phyloP scores from a whole-genome alignment of 2,888 invertebrate species.

The Cremastobaeus sp. region DNA sequence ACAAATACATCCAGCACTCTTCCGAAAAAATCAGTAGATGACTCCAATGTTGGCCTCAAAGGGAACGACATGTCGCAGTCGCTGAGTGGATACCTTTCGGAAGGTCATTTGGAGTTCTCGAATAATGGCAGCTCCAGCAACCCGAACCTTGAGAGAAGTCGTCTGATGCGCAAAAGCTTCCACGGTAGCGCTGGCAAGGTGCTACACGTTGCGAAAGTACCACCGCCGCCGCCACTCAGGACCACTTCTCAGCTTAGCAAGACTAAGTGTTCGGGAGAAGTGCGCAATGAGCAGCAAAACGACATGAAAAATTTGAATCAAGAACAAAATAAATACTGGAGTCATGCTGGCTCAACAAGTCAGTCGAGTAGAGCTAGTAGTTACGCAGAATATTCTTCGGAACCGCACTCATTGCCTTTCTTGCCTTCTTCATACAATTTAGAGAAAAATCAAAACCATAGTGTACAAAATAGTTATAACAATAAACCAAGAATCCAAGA shows the following conservation, averaged over 20 bases:
- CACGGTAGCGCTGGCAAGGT: constrained; percentile 91
- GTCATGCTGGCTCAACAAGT: constrained; percentile 66
- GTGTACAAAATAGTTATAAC: constrained; percentile 65
- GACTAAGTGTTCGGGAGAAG: constrained; percentile 82
- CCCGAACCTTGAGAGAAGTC: constrained; percentile 91
- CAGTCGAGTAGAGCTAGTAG: constrained; percentile 64
- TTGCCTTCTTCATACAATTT: constrained; percentile 80
- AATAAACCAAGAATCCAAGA: constrained; percentile 75
- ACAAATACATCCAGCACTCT: constrained; percentile 71
- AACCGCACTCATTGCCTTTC: constrained; percentile 83
- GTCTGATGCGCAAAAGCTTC: constrained; percentile 92
- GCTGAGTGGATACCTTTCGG: constrained; percentile 90
- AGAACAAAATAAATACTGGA: constrained; percentile 76
- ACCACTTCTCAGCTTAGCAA: constrained; percentile 91
- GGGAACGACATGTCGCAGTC: constrained; percentile 82
- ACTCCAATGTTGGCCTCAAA: constrained; percentile 85
- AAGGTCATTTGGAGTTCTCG: constrained; percentile 89
- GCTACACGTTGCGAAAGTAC: constrained; percentile 89
- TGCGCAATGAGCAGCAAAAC: constrained; percentile 72
- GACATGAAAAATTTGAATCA: constrained; percentile 73
- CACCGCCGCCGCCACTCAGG: constrained; percentile 90
- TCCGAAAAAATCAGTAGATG: constrained; percentile 82
- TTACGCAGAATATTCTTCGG: constrained; percentile 75
- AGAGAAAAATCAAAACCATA: constrained; percentile 57
- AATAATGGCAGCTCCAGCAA: constrained; percentile 83